phyloP scores from a whole-genome alignment of 2,113 vertebrate genomes.

The Sinocyclocheilus rhinocerous region DNA sequence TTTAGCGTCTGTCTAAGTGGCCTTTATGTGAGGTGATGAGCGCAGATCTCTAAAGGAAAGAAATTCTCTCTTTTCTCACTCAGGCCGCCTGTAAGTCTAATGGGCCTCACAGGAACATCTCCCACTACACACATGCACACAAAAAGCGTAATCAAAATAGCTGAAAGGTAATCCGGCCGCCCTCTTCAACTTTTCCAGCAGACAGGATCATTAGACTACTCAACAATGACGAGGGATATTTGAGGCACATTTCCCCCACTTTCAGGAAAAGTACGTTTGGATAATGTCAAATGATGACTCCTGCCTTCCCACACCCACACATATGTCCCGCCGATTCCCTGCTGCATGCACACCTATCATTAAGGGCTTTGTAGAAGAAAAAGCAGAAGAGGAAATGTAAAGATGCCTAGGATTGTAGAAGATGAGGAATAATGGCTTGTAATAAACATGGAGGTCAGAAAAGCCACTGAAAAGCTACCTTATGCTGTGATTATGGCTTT shows the following conservation, averaged over 20 bases:
- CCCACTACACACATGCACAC: not conserved
- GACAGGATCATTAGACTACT: slow-evolving; percentile 44
- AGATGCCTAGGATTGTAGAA: not conserved
- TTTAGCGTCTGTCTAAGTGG: slow-evolving; percentile 23
- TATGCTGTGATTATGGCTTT: not conserved
- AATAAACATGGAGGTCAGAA: not conserved
- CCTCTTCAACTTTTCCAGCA: slow-evolving; percentile 15
- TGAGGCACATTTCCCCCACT: slow-evolving; percentile 32
- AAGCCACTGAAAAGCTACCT: not conserved
- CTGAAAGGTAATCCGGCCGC: slow-evolving; percentile 38
- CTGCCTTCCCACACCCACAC: not conserved
- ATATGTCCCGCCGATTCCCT: not conserved
- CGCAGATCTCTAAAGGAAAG: not conserved
- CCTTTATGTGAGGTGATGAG: slow-evolving; percentile 17
- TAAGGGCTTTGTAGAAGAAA: slow-evolving; percentile 29
- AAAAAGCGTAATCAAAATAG: slow-evolving; percentile 34
- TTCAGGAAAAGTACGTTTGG: slow-evolving; percentile 20
- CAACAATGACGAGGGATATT: slow-evolving; percentile 40
- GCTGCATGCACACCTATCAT: slow-evolving; percentile 23
- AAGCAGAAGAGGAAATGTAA: not conserved
- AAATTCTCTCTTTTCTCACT: not conserved
- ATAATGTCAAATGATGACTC: slow-evolving; percentile 29
- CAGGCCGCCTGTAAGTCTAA: not conserved
- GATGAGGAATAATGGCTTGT: slow-evolving; percentile 12
- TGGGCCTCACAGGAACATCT: not conserved